Conservation (phyloP, 2,113 vertebrate genomes). For the Macrotus californicus region DNA sequence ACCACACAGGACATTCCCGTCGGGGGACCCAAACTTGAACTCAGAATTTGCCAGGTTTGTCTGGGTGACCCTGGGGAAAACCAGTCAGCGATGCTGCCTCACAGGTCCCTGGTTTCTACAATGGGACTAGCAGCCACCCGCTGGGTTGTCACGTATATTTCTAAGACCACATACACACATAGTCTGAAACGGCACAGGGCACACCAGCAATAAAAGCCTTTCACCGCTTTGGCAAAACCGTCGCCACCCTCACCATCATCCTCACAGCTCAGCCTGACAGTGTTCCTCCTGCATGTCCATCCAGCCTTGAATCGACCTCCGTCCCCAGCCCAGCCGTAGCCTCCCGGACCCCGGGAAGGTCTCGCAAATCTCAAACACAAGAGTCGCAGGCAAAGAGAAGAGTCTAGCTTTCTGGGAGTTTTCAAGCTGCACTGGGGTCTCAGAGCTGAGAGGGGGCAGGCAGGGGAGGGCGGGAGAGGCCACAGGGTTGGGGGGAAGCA, state of each 20-base stretch:
- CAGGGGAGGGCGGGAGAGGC: rapidly evolving
- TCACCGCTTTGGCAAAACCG: not conserved
- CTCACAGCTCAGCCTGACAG: not conserved
- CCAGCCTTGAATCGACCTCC: too few relatives aligned
- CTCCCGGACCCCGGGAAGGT: not conserved
- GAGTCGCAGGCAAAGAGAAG: not conserved
- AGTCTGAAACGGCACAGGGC: not conserved
- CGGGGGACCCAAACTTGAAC: not conserved
- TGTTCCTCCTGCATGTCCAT: rapidly evolving
- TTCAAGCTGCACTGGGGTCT: not conserved
- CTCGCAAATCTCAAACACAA: not conserved
- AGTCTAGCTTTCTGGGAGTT: not conserved
- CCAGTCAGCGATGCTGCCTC: not conserved
- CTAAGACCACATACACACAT: not conserved
- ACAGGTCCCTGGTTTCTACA: not conserved
- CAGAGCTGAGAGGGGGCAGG: rapidly evolving
- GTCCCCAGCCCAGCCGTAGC: too few relatives aligned
- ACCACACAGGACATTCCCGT: rapidly evolving
- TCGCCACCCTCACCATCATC: not conserved
- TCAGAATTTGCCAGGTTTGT: not conserved
- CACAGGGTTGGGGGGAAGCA: rapidly evolving
- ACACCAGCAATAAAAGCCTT: not conserved
- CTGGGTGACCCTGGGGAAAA: not conserved
- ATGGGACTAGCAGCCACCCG: too few relatives aligned
- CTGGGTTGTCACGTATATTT: not conserved